Percentiles rank a stretch among this genome's conserved stretches.
Conservation (phyloP, 2,888 invertebrate species). For the Seira sanloemensis region DNA sequence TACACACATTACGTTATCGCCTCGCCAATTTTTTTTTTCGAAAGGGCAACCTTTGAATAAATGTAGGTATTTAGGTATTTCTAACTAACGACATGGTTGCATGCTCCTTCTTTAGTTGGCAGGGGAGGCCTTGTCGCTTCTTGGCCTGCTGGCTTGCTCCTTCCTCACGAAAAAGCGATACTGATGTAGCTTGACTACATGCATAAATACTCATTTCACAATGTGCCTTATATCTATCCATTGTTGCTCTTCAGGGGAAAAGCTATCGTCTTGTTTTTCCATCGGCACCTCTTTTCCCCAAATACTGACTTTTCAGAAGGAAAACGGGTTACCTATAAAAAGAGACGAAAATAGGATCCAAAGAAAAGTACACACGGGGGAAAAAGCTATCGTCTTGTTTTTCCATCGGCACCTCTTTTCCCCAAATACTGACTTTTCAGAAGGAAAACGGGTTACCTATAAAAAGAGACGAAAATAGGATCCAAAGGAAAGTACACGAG, state of each 20-base stretch:
- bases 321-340: slow-evolving; percentile 7
- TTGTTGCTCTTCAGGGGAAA: no score
- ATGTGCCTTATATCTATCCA: no score
- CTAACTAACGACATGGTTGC: slow-evolving; percentile 30
- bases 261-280: not conserved
- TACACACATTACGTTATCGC: no score
- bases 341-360: slow-evolving; percentile 3
- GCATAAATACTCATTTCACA: no score
- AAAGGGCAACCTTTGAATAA: no score
- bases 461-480: not conserved
- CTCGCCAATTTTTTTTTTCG: no score
- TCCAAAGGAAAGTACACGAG: slow-evolving; percentile 26
- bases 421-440: not conserved
- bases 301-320: not conserved
- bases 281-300: not conserved
- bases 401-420: no score
- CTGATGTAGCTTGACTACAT: no score
- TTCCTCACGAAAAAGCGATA: no score
- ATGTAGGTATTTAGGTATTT: not conserved
- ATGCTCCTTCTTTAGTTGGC: slow-evolving; percentile 32
- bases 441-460: slow-evolving; percentile 7
- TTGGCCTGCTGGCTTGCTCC: slow-evolving; percentile 50
- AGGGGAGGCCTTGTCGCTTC: slow-evolving; percentile 31
- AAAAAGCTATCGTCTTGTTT: slow-evolving; percentile 52
- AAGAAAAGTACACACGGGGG: slow-evolving; percentile 27